Base-by-base conservation (phyloP, 2,888 invertebrate genomes). In the Brassicogethes aeneus region DNA sequence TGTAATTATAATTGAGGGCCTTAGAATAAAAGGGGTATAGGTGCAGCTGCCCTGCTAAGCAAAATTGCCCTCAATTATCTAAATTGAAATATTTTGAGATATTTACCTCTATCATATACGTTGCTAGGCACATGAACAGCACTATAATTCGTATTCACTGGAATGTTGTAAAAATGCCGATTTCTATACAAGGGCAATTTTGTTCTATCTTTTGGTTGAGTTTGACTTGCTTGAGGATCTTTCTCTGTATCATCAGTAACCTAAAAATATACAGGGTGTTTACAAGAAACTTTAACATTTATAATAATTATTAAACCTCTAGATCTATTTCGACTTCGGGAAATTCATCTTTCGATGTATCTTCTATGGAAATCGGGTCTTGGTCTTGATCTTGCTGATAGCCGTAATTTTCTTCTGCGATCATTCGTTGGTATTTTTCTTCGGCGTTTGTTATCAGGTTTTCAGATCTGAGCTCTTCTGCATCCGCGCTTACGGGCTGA, bases 51-150 rank as follows among this genome's bases (percentile, higher is more conserved):
- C n/a, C n/a, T n/a, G n/a, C n/a, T n/a, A n/a, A n/a, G n/a, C n/a
- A n/a, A n/a, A n/a, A n/a, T n/a, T n/a, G n/a, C n/a, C n/a, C n/a
- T n/a, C n/a, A n/a, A n/a, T n/a, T n/a, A n/a, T n/a, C n/a, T n/a
- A n/a, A n/a, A n/a, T n/a, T n/a, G n/a, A n/a, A n/a, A n/a, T n/a
- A n/a, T n/a, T n/a, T n/a, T n/a, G n/a, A n/a, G n/a, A n/a, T n/a
- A 66, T 73, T 71, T 70, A 85, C 85, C 85, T 77, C 86, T 77
- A 60, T 92, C 90, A 67, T 86, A 95, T 43, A 96, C 93, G 68
- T 94, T 95, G 46, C 93, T 93, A 17, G 96, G 95, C 36, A 96
- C 90, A 65, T 95, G 95, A 32, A 95, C 90, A 47, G 92, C 87
- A 60, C 90, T 91, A 62, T 82, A 75, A 61, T 79, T 85, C 31